Evolutionary conservation across 1,140 invertebrate species (phyloP).

Genomic region (Philaenus spumarius): DNA sequence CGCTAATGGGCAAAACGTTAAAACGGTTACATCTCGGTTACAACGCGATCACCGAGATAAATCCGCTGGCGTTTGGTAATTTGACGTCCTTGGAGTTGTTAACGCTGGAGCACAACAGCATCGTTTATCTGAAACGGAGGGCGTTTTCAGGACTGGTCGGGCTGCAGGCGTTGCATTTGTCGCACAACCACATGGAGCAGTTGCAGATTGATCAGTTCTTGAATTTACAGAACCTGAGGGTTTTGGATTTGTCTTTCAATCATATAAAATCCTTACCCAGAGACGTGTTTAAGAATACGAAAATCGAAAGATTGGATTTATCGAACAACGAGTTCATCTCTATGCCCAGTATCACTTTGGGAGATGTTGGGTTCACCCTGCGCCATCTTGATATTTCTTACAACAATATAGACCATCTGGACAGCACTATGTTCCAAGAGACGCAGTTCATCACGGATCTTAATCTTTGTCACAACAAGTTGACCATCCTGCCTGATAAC

Average conservation of each 20-base stretch:
- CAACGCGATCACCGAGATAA: conserved; percentile 63
- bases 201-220: conserved; percentile 75
- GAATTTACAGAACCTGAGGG: conserved; percentile 64
- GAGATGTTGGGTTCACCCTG: conserved; percentile 66
- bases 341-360: conserved; percentile 61
- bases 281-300: conserved; percentile 73
- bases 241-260: conserved; percentile 70
- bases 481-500: conserved; percentile 81
- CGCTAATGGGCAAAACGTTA: conserved; percentile 51
- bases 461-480: conserved; percentile 69
- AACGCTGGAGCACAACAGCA: conserved; percentile 64
- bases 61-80: conserved; percentile 62
- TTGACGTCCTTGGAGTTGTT: conserved; percentile 62
- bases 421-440: conserved; percentile 77
- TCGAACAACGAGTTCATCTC: conserved; percentile 69
- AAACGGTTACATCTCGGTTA: conserved; percentile 61
- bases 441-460: conserved; percentile 71
- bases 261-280: conserved; percentile 64
- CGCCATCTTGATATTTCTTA: conserved; percentile 67
- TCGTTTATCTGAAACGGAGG: conserved; percentile 61
- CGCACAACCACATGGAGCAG: conserved; percentile 66
- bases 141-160: conserved; percentile 64
- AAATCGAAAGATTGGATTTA: conserved; percentile 71
- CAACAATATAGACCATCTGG: conserved; percentile 80
- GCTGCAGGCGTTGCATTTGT: conserved; percentile 72